Evolutionary conservation across 2,113 vertebrate genomes (phyloP).

Genomic region (Anhinga rufa): DNA sequence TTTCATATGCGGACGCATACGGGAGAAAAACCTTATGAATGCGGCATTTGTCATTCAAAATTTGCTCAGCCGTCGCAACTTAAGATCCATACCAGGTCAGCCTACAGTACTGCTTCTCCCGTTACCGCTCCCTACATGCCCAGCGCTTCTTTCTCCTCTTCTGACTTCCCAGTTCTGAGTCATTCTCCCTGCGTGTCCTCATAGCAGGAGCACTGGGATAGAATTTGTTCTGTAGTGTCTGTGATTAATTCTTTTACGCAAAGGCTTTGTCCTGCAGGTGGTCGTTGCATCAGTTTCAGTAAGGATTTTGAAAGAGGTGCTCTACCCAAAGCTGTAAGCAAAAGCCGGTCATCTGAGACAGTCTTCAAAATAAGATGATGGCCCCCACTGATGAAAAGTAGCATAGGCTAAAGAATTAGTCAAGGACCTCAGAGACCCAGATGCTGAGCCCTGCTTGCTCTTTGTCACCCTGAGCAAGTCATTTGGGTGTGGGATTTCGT

Average conservation of each 20-base stretch:
- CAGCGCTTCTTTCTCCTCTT: neutral
- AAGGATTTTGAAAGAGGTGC: neutral
- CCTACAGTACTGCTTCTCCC: neutral
- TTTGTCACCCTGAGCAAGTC: neutral
- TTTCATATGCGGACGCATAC: conserved; percentile 71
- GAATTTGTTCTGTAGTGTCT: neutral
- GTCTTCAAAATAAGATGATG: neutral
- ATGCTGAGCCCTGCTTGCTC: neutral
- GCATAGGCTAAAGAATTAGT: neutral
- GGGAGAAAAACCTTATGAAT: conserved; percentile 66
- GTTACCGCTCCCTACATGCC: neutral
- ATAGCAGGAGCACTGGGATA: rapidly evolving
- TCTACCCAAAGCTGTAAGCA: neutral
- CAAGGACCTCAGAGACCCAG: neutral
- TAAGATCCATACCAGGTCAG: conserved; percentile 72
- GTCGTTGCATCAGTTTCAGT: neutral
- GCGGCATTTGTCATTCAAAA: conserved; percentile 32
- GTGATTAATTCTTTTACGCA: neutral
- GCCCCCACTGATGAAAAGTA: neutral
- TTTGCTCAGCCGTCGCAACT: conserved; percentile 71
- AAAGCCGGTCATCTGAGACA: neutral
- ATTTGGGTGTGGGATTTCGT: neutral
- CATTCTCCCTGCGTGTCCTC: neutral
- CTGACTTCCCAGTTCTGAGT: neutral
- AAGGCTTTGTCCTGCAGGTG: neutral